phyloP scores from a whole-genome alignment of 2,797 vertebrate genomes.

The Coreius guichenoti region DNA sequence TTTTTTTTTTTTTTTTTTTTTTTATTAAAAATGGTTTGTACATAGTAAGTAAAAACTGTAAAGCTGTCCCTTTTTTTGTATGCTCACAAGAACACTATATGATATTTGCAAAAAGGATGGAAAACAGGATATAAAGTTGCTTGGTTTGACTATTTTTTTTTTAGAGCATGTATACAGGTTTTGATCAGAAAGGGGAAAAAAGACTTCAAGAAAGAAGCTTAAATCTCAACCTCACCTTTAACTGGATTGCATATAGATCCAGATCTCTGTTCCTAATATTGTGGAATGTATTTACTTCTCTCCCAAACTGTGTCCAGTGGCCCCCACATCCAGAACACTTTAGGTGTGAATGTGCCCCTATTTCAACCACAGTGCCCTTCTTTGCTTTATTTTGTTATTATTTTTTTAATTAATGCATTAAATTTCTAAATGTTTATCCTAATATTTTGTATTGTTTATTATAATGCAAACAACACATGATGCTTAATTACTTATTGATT shows the following conservation, averaged over 20 bases:
- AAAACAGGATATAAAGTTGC: constrained; percentile 12
- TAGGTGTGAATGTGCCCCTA: constrained; percentile 32
- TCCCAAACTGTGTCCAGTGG: constrained; percentile 18
- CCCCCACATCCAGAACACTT: constrained; percentile 34
- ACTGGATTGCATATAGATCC: constrained; percentile 16
- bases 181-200: neutral
- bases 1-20: constrained; percentile 7
- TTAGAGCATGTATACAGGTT: neutral
- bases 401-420: constrained; percentile 48
- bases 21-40: constrained; percentile 46
- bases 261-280: constrained; percentile 31
- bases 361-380: constrained; percentile 33
- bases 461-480: neutral
- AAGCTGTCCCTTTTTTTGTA: constrained; percentile 1
- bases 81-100: constrained; percentile 27
- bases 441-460: neutral
- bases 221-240: constrained; percentile 1
- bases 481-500: neutral
- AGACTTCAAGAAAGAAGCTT: constrained; percentile 1
- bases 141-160: neutral
- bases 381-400: constrained; percentile 13
- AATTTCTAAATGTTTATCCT: constrained; percentile 46
- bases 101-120: constrained; percentile 12
- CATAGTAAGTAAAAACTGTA: constrained; percentile 12
- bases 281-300: constrained; percentile 51